Conservation (phyloP, 1,140 invertebrate genomes). For the Drosophila funebris region DNA sequence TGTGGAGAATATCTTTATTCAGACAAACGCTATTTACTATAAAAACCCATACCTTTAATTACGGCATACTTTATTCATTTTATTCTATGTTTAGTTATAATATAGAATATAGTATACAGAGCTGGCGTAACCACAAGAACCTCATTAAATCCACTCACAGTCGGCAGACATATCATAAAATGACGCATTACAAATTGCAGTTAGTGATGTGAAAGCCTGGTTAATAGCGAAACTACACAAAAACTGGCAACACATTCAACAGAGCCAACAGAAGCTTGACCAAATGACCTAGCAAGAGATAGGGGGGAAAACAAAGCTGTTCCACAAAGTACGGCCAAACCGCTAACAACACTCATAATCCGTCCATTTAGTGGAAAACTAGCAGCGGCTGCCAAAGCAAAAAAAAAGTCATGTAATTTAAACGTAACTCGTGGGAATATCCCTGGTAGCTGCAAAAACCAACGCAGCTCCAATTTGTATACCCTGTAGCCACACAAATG, state of each 20-base stretch:
- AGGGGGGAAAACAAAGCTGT: constrained; percentile 19
- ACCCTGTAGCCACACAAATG: not conserved
- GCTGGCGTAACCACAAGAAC: too few species aligned
- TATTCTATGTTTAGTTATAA: too few species aligned
- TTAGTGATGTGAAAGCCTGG: constrained; percentile 56
- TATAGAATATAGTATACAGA: too few species aligned
- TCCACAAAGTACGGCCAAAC: constrained; percentile 55
- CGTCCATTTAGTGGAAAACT: constrained; percentile 71
- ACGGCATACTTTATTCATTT: not conserved
- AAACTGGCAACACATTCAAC: not conserved
- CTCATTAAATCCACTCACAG: not conserved
- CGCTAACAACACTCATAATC: constrained; percentile 79
- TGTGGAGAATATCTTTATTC: too few species aligned
- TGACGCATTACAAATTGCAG: constrained; percentile 51
- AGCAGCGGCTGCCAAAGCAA: constrained; percentile 22
- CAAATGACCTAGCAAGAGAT: constrained; percentile 49
- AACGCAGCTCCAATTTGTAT: constrained; percentile 5
- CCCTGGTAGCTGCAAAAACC: constrained; percentile 7
- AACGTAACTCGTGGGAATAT: constrained; percentile 66
- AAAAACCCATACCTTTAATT: not conserved
- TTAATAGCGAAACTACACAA: constrained; percentile 28
- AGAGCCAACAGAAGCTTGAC: constrained; percentile 16
- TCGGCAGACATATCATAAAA: constrained; percentile 31
- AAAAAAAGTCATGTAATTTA: constrained; percentile 71
- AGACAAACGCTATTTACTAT: too few species aligned